Conservation (phyloP, 2,113 vertebrate genomes). For the Grus americana region DNA sequence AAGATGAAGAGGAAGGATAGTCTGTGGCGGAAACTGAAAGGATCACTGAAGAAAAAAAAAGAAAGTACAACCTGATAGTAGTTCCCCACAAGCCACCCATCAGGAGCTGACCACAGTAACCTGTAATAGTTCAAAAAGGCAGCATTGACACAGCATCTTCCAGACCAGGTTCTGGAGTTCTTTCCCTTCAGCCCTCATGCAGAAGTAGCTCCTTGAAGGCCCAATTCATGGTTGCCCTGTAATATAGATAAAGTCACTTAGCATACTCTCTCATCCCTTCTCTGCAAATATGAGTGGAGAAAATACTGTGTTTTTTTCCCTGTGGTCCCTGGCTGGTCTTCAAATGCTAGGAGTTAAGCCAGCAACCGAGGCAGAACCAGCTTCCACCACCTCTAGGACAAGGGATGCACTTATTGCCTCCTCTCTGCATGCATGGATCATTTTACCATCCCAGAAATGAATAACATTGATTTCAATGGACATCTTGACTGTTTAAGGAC, state of each 20-base stretch:
- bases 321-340: neutral
- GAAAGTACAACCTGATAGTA: slow-evolving; percentile 68
- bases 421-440: neutral
- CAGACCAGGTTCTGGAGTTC: neutral
- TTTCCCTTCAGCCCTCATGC: neutral
- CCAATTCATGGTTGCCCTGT: neutral
- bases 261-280: neutral
- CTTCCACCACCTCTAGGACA: neutral
- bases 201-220: slow-evolving; percentile 16
- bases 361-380: neutral
- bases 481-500: neutral
- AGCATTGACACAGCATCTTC: slow-evolving; percentile 30
- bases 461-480: neutral
- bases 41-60: slow-evolving; percentile 79
- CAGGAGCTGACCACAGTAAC: neutral
- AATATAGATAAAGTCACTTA: neutral
- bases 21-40: slow-evolving; percentile 80
- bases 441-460: neutral
- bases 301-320: neutral
- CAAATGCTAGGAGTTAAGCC: neutral
- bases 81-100: neutral
- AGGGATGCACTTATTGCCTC: neutral
- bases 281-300: neutral
- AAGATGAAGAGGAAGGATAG: slow-evolving; percentile 77
- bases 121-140: slow-evolving; percentile 12